Evolutionary conservation across 2,888 invertebrate genomes (phyloP).

Genomic region (Trimorus sp.): DNA sequence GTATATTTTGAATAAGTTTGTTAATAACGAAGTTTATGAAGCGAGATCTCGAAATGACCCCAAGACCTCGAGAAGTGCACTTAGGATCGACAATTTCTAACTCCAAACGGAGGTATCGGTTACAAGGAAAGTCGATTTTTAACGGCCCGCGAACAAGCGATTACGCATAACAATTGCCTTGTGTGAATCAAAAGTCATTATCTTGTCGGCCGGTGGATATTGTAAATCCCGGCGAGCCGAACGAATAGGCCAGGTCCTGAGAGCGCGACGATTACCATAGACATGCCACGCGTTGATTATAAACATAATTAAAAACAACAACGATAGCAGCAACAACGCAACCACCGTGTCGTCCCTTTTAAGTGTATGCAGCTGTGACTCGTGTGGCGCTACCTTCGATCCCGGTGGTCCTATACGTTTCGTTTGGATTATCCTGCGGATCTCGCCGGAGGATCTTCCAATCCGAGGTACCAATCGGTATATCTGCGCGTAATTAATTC

Average conservation of each 20-base stretch:
- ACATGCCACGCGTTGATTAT: constrained; percentile 78
- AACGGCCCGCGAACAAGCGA: constrained; percentile 16
- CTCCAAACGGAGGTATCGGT: too few species aligned
- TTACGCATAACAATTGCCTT: constrained; percentile 33
- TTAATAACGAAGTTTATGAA: too few species aligned
- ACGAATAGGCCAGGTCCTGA: constrained; percentile 71
- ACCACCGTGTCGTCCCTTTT: constrained; percentile 71
- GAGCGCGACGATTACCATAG: constrained; percentile 67
- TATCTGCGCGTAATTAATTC: constrained; percentile 70
- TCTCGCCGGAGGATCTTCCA: constrained; percentile 69
- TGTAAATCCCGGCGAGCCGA: constrained; percentile 70
- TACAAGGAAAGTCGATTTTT: constrained; percentile 1
- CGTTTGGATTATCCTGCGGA: constrained; percentile 72
- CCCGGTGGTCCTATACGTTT: constrained; percentile 80
- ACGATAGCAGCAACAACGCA: constrained; percentile 68
- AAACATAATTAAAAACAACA: constrained; percentile 82
- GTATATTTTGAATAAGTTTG: too few species aligned
- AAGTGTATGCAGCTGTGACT: constrained; percentile 75
- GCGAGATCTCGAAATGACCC: too few species aligned
- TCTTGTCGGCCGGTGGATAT: constrained; percentile 66
- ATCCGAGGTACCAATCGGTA: constrained; percentile 71
- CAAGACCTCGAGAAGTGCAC: too few species aligned
- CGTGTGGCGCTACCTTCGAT: constrained; percentile 75
- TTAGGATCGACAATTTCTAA: too few species aligned
- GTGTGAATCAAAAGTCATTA: constrained; percentile 68